Base-by-base conservation (phyloP, 2,888 invertebrate species). In the Cryptophagus acutangulus region DNA sequence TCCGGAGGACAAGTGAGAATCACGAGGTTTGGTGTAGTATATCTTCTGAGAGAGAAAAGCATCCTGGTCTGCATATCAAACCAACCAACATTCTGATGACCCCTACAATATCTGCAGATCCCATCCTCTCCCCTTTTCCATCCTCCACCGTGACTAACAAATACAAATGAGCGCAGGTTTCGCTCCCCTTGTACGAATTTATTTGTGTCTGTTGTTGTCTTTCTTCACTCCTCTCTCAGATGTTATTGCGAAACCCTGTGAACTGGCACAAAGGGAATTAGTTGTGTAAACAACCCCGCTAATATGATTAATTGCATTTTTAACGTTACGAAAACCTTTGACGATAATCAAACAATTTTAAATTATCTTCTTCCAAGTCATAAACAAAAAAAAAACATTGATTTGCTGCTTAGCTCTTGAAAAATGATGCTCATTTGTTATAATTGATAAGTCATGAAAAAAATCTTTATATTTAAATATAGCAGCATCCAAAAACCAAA, bases 241-340 rank as follows among this genome's bases (percentile, higher is more conserved):
- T 36, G 40, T 35, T 43, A 35, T 38, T 36, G 41, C n/a, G n/a
- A 26, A 26, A 26, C 26, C 26, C 44, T 52, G 48, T 43, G 47
- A 46, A 50, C 51, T 46, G 54, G 54, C 49, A 54, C 53, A 54
- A 55, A 57, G 51, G 45, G 51, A 55, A 59, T 59, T 55, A 50
- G 46, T 55, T 56, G 52, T 52, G 56, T 55, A 57, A 57, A 59
- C 57, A 58, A 55, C 52, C 50, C 51, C 45, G 43, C 46, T 52
- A 55, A 56, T 53, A 54, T 56, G 58, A 59, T 57, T 56, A 58
- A 58, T 58, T 54, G 49, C 26, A n/a, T 26, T 26, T 8, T 3
- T 26, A 4, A 6, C 26, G n/a, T n/a, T n/a, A n/a, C n/a, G n/a
- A n/a, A n/a, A n/a, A n/a, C n/a, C n/a, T n/a, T n/a, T n/a, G n/a